Base-by-base conservation (phyloP, 2,888 invertebrate genomes). In the Caprella mutica region DNA sequence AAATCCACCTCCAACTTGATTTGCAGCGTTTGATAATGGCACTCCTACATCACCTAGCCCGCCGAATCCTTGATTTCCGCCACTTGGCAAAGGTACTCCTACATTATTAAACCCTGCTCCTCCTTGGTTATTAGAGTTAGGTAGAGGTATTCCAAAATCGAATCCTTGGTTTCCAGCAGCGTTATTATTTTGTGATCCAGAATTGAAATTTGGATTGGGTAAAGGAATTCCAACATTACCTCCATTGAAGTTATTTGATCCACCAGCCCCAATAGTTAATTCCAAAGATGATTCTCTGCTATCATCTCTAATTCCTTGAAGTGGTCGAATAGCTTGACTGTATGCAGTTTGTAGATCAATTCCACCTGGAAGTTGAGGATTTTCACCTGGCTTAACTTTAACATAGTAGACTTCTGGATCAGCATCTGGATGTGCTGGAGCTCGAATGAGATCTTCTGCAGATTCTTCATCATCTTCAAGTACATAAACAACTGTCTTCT, bases 401-500 rank as follows among this genome's bases (percentile, higher is more conserved):
- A 59, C 59, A 53, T 56, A 59, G 48, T 50, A 59, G 50, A 59
- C 53, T 30, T 59, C 56, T 21, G 59, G 59, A 39, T 42, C 33
- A 19, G 44, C 35, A 14, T 56, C 52, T 23, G 55, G 55, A 17
- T 43, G 52, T 19, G 42, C 53, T 6, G 59, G 59, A n/a, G 52
- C 59, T 1, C 40, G 26, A 24, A 59, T 52, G 4, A 59, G 43
- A 24, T 46, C 26, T 14, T 53, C 56, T 12, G 42, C 53, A 19
- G 27, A 29, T 8, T 23, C 35, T 8, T 38, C 26, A 17, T 42
- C 29, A 51, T 59, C 56, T 39, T 56, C 56, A 19, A 59, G 59
- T 26, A 59, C 50, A 39, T 59, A 59, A 26, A 59, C 59, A 24
- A 59, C 50, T n/a, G 56, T 59, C 53, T 56, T 59, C 56, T 53